Conservation (phyloP, 2,113 vertebrate species). For the Petroica traversi region DNA sequence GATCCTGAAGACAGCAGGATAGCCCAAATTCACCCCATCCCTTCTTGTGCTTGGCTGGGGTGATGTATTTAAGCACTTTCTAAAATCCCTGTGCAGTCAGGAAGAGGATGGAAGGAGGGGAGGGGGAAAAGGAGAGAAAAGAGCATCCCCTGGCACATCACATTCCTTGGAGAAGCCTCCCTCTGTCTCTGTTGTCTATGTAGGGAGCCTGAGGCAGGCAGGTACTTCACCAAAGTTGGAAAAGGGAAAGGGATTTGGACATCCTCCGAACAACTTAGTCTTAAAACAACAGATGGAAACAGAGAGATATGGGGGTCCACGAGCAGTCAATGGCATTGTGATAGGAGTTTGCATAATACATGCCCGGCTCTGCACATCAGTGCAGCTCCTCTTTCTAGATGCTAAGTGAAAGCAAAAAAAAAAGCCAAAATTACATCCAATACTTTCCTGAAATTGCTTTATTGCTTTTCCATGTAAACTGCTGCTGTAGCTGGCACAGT, state of each 20-base stretch:
- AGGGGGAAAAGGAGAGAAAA: background rate
- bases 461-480: conserved; percentile 44
- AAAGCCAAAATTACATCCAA: conserved; percentile 24
- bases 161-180: background rate
- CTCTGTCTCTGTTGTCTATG: background rate
- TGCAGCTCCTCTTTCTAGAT: background rate
- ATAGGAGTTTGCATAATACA: conserved; percentile 37
- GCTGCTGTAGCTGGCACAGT: background rate
- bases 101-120: background rate
- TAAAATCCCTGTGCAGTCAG: background rate
- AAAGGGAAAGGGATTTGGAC: conserved; percentile 46
- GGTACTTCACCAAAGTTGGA: conserved; percentile 21
- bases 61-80: background rate
- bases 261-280: conserved; percentile 49
- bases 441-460: conserved; percentile 43
- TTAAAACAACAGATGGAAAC: conserved; percentile 64
- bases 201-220: conserved; percentile 31
- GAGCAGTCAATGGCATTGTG: conserved; percentile 41
- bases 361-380: background rate
- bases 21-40: background rate
- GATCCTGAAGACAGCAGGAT: background rate
- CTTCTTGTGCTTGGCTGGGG: background rate
- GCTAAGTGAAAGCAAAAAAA: conserved; percentile 46
- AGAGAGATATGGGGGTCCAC: conserved; percentile 20
- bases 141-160: background rate